phyloP scores from a whole-genome alignment of 2,113 vertebrate species.

The Hiodon tergisus region DNA sequence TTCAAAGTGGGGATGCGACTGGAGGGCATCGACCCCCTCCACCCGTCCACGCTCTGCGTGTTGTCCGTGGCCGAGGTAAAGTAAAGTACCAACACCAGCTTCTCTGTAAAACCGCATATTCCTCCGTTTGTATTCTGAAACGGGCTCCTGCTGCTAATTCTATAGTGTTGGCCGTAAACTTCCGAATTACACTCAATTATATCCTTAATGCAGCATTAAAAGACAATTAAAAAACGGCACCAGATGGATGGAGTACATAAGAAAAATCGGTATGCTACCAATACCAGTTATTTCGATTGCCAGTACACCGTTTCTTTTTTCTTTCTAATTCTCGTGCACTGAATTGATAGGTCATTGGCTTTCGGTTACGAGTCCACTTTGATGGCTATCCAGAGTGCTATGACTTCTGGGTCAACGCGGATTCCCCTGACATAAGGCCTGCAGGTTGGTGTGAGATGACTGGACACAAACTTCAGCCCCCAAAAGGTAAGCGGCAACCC shows the following conservation, averaged over 20 bases:
- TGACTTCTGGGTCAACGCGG: constrained; percentile 68
- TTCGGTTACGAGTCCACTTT: constrained; percentile 63
- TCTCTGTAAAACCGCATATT: too few relatives aligned
- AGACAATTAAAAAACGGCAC: too few relatives aligned
- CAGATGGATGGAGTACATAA: too few relatives aligned
- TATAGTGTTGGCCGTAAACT: too few relatives aligned
- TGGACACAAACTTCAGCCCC: constrained; percentile 61
- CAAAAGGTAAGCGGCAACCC: constrained; percentile 53
- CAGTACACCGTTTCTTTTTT: not conserved
- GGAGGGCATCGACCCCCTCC: constrained; percentile 62
- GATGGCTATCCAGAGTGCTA: constrained; percentile 67
- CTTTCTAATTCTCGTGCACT: constrained; percentile 12
- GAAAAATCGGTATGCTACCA: too few relatives aligned
- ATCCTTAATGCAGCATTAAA: not conserved
- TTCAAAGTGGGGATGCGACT: constrained; percentile 66
- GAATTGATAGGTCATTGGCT: constrained; percentile 56
- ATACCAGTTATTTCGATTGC: not conserved
- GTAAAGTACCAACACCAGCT: not conserved
- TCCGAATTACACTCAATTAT: too few relatives aligned
- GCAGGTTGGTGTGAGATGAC: constrained; percentile 59
- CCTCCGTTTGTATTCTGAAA: too few relatives aligned
- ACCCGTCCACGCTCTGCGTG: constrained; percentile 67
- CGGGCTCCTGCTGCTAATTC: too few relatives aligned
- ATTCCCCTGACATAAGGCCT: constrained; percentile 55
- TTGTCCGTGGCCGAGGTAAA: constrained; percentile 65